Percentiles rank a stretch among this genome's conserved stretches.
Conservation (phyloP, 2,797 vertebrate genomes). For the Pseudocheirus occidentalis region DNA sequence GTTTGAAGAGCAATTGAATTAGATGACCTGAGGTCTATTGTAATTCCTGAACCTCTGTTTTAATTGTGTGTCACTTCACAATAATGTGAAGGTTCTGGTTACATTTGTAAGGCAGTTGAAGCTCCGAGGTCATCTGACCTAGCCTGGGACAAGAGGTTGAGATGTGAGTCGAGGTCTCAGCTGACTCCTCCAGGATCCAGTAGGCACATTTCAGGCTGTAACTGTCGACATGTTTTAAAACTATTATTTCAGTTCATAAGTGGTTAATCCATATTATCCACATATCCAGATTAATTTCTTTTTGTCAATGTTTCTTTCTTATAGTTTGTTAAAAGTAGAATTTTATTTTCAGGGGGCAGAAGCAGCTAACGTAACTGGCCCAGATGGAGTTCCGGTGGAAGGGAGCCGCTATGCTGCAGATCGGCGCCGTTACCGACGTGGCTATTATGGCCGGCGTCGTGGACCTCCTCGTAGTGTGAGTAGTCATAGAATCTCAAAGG, state of each 20-base stretch:
- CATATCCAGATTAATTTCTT: not conserved
- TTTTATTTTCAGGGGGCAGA: constrained; percentile 83
- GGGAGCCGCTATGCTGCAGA: constrained; percentile 88
- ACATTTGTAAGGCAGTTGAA: not conserved
- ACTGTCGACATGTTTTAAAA: not conserved
- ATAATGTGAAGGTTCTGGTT: not conserved
- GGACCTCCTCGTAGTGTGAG: constrained; percentile 85
- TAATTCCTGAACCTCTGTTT: not conserved
- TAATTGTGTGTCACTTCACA: not conserved
- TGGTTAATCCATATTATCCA: not conserved
- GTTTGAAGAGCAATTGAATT: not conserved
- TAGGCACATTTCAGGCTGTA: not conserved
- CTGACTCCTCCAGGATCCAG: not conserved
- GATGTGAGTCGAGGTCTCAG: not conserved
- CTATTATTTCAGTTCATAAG: not conserved
- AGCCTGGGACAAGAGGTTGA: not conserved
- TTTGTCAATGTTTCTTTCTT: not conserved
- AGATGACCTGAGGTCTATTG: not conserved
- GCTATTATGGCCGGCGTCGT: constrained; percentile 85
- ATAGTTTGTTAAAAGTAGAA: not conserved
- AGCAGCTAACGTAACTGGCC: constrained; percentile 88
- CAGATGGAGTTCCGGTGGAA: constrained; percentile 86
- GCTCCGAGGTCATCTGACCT: not conserved
- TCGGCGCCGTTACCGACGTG: constrained; percentile 87
- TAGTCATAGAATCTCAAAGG: not conserved